A percentile compares a stretch with the other conserved stretches of the same genome.
These are phyloP conservation scores for Apocrypta bakeri DNA, from an alignment of 1,140 invertebrate species.

Conservation along the genomic window DNA sequence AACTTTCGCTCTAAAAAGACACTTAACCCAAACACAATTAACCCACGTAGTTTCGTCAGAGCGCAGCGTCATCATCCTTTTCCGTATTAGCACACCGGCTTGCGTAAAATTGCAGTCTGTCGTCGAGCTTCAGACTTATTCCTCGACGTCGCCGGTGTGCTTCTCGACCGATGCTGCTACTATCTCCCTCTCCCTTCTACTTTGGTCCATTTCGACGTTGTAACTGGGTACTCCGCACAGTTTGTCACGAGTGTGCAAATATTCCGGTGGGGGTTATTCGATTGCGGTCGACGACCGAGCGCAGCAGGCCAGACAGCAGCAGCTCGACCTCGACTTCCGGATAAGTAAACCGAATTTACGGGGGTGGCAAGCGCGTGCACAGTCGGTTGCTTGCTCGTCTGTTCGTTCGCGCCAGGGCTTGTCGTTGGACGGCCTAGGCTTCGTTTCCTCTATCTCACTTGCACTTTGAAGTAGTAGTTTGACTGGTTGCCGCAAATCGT, in stretches of 20 bases:
- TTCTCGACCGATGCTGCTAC: not conserved
- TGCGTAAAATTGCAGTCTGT: not conserved
- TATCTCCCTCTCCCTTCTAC: not conserved
- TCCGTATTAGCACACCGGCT: slow-evolving; percentile 22
- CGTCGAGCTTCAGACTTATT: not conserved
- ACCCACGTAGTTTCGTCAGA: not conserved
- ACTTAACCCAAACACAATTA: slow-evolving; percentile 21
- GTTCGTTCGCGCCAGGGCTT: slow-evolving; percentile 35
- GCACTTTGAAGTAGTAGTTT: slow-evolving; percentile 14
- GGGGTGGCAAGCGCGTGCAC: slow-evolving; percentile 9
- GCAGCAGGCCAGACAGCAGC: slow-evolving; percentile 50
- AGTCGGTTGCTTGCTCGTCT: slow-evolving; percentile 28
- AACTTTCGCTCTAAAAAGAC: not conserved
- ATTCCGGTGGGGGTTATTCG: slow-evolving; percentile 65
- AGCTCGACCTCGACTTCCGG: slow-evolving; percentile 59
- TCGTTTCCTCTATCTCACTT: not conserved
- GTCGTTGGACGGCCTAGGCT: not conserved
- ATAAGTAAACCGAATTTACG: slow-evolving; percentile 71
- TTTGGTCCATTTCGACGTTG: slow-evolving; percentile 5
- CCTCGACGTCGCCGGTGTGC: not conserved
- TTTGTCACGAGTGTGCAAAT: slow-evolving; percentile 64
- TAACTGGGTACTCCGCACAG: slow-evolving; percentile 44
- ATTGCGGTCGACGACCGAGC: slow-evolving; percentile 63
- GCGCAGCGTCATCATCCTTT: not conserved
- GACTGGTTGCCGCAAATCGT: slow-evolving; percentile 36